A percentile compares a stretch with the other conserved stretches of the same genome.
Conservation (phyloP, 1,140 invertebrate genomes). For the Scaptomyza montana region DNA sequence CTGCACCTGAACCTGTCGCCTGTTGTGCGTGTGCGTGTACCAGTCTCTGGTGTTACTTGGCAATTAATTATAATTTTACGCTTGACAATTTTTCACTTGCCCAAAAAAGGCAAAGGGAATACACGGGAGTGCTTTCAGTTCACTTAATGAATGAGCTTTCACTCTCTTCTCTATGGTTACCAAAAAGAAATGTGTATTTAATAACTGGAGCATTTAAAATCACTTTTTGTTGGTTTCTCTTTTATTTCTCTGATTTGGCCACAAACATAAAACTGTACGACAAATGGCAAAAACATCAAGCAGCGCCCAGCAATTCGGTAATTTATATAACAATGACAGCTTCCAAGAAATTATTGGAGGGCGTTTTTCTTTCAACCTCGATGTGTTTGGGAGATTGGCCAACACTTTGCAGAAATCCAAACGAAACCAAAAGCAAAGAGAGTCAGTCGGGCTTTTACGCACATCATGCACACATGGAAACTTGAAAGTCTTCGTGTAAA, state of each 20-base stretch:
- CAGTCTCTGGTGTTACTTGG: slow-evolving; percentile 49
- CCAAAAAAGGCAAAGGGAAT: slow-evolving; percentile 31
- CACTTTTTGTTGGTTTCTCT: background rate
- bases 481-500: slow-evolving; percentile 73
- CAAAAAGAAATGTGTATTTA: slow-evolving; percentile 42
- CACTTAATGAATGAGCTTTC: slow-evolving; percentile 42
- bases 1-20: background rate
- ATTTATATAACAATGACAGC: slow-evolving; percentile 23
- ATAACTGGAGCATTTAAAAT: slow-evolving; percentile 34
- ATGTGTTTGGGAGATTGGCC: background rate
- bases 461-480: slow-evolving; percentile 42
- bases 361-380: background rate
- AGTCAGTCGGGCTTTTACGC: slow-evolving; percentile 43
- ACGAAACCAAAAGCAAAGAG: slow-evolving; percentile 18
- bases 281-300: background rate
- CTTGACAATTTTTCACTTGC: slow-evolving; percentile 65
- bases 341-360: slow-evolving; percentile 30
- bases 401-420: background rate
- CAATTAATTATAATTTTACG: slow-evolving; percentile 80
- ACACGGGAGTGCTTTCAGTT: background rate
- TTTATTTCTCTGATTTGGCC: slow-evolving; percentile 5
- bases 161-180: background rate
- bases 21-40: slow-evolving; percentile 49
- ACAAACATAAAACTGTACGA: background rate
- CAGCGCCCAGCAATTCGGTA: slow-evolving; percentile 21